Percentiles rank a stretch among this genome's conserved stretches.
Evolutionary conservation across 1,140 invertebrate species (phyloP).

Genomic region (Drosophila rufa): DNA sequence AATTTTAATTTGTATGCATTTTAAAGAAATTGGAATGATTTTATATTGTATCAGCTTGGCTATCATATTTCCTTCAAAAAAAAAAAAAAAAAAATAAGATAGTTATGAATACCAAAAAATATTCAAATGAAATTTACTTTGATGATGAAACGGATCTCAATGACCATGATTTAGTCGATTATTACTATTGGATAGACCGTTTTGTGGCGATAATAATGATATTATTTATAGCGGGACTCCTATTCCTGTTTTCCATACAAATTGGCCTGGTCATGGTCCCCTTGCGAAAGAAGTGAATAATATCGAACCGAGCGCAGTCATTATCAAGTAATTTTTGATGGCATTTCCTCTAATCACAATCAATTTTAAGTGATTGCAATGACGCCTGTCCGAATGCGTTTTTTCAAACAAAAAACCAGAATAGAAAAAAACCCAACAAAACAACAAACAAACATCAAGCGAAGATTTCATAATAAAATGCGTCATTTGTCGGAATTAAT

Average conservation of each 20-base stretch:
- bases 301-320: neutral
- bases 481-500: conserved; percentile 67
- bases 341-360: conserved; percentile 3
- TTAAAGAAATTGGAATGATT: no score
- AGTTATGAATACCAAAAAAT: neutral
- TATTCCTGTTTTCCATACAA: neutral
- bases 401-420: neutral
- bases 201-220: neutral
- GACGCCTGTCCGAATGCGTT: conserved; percentile 3
- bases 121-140: neutral
- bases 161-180: neutral
- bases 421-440: neutral
- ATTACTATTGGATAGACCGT: neutral
- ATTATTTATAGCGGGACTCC: neutral
- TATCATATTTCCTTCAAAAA: neutral
- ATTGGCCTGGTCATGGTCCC: neutral
- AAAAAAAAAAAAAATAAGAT: no score
- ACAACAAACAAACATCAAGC: neutral
- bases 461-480: conserved; percentile 52
- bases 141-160: conserved; percentile 1
- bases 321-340: neutral
- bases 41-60: no score
- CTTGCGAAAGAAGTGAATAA: neutral
- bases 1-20: no score
- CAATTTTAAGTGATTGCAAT: conserved; percentile 14